A percentile compares a stretch with the other conserved stretches of the same genome.
phyloP scores from a whole-genome alignment of 2,888 invertebrate genomes.

The Eupeodes latifasciatus region DNA sequence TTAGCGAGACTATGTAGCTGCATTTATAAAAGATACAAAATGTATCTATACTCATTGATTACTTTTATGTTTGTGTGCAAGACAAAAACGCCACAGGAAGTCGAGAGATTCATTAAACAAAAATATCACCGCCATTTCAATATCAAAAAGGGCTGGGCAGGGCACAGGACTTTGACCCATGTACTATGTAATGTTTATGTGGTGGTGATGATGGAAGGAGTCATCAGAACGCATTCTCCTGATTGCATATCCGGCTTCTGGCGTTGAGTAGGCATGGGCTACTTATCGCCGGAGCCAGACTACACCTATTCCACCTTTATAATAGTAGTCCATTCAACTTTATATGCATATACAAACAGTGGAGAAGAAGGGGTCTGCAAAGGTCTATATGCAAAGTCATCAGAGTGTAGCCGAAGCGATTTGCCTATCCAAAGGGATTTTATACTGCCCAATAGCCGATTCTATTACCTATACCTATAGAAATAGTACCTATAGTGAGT shows the following conservation, averaged over 20 bases:
- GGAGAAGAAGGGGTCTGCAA: not conserved
- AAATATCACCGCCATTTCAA: not conserved
- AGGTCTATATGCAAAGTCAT: conserved; percentile 8
- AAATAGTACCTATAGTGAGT: not conserved
- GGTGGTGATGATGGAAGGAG: conserved; percentile 7
- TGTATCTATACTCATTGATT: conserved; percentile 3
- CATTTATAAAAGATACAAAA: conserved; percentile 10
- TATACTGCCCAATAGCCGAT: not conserved
- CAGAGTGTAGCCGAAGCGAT: conserved; percentile 41
- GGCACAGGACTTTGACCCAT: not conserved
- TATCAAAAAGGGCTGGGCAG: not conserved
- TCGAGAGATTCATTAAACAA: conserved; percentile 26
- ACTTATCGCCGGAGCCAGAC: conserved; percentile 44
- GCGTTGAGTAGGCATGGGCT: conserved; percentile 41
- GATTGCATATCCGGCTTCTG: conserved; percentile 70
- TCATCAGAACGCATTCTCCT: conserved; percentile 55
- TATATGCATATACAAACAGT: too few relatives aligned
- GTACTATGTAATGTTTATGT: too few relatives aligned
- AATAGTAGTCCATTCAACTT: conserved; percentile 6
- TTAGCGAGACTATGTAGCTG: not conserved
- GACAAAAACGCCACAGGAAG: conserved; percentile 37
- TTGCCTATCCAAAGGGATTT: conserved; percentile 17
- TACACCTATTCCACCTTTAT: conserved; percentile 1
- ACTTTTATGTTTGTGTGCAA: not conserved
- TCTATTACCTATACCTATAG: not conserved